A percentile compares a stretch with the other conserved stretches of the same genome.
These are phyloP conservation scores for Leptosomus discolor DNA, from an alignment of 2,113 vertebrate species.

Conservation along the genomic window DNA sequence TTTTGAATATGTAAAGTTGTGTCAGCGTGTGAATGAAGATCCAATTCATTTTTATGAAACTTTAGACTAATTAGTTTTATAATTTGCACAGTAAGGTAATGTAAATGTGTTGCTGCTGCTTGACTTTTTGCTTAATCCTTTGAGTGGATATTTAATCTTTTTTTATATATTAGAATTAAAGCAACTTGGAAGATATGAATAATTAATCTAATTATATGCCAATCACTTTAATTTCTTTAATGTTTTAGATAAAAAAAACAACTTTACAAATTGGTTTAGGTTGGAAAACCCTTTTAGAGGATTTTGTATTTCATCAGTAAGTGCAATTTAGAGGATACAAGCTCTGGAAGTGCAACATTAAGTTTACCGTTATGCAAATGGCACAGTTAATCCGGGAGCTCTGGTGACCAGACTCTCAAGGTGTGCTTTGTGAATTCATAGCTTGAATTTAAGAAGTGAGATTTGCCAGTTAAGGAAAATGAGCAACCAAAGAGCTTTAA, in stretches of 20 bases:
- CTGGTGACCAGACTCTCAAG: conserved; percentile 38
- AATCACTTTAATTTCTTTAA: conserved; percentile 86
- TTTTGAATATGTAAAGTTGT: conserved; percentile 68
- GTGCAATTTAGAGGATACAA: conserved; percentile 71
- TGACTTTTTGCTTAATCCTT: conserved; percentile 93
- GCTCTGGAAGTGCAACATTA: conserved; percentile 54
- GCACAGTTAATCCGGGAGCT: conserved; percentile 61
- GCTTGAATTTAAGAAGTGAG: conserved; percentile 21
- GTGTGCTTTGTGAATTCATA: conserved; percentile 50
- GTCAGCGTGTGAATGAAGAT: conserved; percentile 65
- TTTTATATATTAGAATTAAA: conserved; percentile 89
- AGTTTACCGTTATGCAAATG: conserved; percentile 78
- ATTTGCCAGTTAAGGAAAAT: background rate
- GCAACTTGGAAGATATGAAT: conserved; percentile 90
- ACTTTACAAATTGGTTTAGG: conserved; percentile 85
- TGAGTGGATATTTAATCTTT: conserved; percentile 90
- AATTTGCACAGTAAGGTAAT: conserved; percentile 90
- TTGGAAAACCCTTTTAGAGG: conserved; percentile 81
- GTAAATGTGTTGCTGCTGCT: conserved; percentile 81
- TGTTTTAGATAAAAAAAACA: conserved; percentile 76
- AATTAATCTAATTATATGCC: conserved; percentile 89
- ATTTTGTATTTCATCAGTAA: conserved; percentile 79
- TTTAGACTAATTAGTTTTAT: conserved; percentile 87
- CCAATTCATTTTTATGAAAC: conserved; percentile 78
- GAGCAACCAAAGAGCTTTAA: background rate